Evolutionary conservation across 1,140 invertebrate species (phyloP), one percentile per base, ranked within the genome.

Genomic region (Drosophila miranda): DNA sequence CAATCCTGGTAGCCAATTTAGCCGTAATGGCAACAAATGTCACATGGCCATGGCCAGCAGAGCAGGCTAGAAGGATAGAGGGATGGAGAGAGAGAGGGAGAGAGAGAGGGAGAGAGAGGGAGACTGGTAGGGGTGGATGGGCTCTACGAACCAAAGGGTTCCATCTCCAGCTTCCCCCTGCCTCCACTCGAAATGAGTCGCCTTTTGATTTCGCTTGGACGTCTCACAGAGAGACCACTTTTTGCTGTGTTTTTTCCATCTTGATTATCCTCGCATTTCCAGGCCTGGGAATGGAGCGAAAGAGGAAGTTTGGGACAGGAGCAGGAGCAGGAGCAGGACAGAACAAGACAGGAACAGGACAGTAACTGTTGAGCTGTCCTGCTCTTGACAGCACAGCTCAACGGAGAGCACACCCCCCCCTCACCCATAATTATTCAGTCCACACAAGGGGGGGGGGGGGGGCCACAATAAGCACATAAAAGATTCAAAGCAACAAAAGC

Each of bases 21-120:
- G 80, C 62, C 53, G 81, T 86, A 84, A 84, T 84, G 81, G 72
- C 81, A 80, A 69, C 80, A 80, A 86, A 84, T 86, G 81, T 80
- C 80, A 73, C 72, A 84, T 62, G 73, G 75, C 60, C 64, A 75
- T 49, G 3, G 30, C 9, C 9, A 11, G 9, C 1, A 38, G 34
- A 34, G 8, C 19, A 13, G 34, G 3, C 23, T 16, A 3, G 23
- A 23, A 6, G 6, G 28, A 23, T 6, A 28, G 28, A 6, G 28
- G 6, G 7, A 26, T 43, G 41, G 41, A 30, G 3, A 14, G 0
- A 45, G 3, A 49, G 3, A 42, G 6, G n/a, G 7, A 43, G 4
- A 49, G n/a, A 50, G 26, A 19, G 30, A 66, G 62, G 2, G 13
- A 41, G 38, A 28, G 23, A n/a, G 23, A 14, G 6, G 23, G 41